phyloP scores from a whole-genome alignment of 2,113 vertebrate species.

The Nesoenas mayeri region DNA sequence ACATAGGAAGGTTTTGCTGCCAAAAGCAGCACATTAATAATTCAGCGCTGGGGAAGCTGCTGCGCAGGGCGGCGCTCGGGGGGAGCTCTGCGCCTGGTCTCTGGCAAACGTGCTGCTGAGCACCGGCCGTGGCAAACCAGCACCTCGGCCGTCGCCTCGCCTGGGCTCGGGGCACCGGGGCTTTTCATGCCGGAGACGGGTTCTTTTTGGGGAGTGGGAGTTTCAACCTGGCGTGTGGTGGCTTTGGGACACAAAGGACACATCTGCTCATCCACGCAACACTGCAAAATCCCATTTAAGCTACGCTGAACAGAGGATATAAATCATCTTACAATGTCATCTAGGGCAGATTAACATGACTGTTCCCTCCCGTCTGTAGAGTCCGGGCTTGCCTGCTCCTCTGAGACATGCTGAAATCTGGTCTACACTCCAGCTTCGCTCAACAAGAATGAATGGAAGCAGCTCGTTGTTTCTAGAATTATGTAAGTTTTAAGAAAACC shows the following conservation, averaged over 20 bases:
- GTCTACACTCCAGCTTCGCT: neutral
- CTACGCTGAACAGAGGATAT: neutral
- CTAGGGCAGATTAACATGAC: neutral
- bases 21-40: neutral
- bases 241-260: neutral
- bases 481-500: neutral
- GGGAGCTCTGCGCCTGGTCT: neutral
- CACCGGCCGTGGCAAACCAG: neutral
- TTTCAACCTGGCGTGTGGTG: neutral
- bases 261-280: neutral
- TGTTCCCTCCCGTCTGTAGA: neutral
- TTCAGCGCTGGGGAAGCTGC: neutral
- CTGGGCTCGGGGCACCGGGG: neutral
- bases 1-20: neutral
- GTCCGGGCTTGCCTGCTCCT: neutral
- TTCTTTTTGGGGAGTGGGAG: neutral
- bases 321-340: neutral
- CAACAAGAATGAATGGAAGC: neutral
- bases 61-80: neutral
- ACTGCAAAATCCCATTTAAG: neutral
- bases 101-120: neutral
- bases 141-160: neutral
- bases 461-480: neutral
- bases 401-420: neutral
- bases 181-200: neutral